Percentiles rank a stretch among this genome's conserved stretches.
Evolutionary conservation across 2,113 vertebrate genomes (phyloP).

Genomic region (Anarhynchus alexandrinus): DNA sequence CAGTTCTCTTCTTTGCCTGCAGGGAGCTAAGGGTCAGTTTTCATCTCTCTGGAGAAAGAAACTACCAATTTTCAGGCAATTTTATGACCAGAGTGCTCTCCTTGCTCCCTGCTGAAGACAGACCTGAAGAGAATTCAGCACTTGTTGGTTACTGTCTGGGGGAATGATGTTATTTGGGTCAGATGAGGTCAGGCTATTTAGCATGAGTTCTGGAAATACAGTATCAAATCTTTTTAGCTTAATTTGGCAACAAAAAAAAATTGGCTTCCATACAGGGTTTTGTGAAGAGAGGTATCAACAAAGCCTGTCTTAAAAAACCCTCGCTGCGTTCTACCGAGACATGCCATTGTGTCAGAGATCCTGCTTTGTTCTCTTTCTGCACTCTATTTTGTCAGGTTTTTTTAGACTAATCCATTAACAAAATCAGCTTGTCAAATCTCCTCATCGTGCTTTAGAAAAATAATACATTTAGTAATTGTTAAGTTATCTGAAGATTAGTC

Average conservation of each 20-base stretch:
- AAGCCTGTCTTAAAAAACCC: not conserved
- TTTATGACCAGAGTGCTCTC: not conserved
- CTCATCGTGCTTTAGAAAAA: not conserved
- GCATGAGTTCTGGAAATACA: not conserved
- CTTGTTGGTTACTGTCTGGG: not conserved
- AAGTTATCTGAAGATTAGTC: not conserved
- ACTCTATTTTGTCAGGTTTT: slow-evolving; percentile 1
- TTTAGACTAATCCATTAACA: not conserved
- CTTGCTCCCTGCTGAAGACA: not conserved
- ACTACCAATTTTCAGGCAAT: not conserved
- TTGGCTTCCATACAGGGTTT: not conserved
- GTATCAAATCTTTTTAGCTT: not conserved
- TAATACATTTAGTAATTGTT: slow-evolving; percentile 1
- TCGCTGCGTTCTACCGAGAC: not conserved
- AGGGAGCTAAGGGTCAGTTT: not conserved
- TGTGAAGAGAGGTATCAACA: not conserved
- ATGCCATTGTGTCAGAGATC: not conserved
- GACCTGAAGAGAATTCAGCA: not conserved
- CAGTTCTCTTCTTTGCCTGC: not conserved
- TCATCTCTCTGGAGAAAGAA: not conserved
- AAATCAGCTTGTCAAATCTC: slow-evolving; percentile 12
- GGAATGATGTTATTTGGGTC: not conserved
- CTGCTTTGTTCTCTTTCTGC: not conserved
- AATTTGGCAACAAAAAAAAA: not conserved
- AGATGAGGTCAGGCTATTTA: not conserved